Conservation (phyloP, 2,888 invertebrate genomes). For the Megalurothrips usitatus region DNA sequence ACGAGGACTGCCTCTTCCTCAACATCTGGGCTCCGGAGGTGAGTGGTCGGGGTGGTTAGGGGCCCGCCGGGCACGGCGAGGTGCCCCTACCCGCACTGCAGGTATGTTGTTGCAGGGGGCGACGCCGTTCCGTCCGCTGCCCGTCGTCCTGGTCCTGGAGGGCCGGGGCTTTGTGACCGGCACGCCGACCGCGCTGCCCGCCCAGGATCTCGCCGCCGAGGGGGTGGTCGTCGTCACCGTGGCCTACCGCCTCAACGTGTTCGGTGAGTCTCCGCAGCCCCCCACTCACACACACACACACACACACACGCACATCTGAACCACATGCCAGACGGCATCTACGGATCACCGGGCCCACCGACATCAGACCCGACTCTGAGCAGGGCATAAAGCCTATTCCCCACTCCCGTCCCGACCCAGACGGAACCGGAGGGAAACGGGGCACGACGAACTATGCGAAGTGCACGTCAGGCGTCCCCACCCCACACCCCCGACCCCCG, state of each 20-base stretch:
- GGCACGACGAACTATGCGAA: too few relatives aligned
- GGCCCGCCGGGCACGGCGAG: not conserved
- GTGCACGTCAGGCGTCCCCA: too few relatives aligned
- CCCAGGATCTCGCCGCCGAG: constrained; percentile 68
- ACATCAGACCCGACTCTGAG: too few relatives aligned
- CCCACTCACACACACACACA: too few relatives aligned
- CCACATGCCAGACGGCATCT: too few relatives aligned
- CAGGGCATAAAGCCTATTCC: too few relatives aligned
- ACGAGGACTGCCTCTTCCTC: constrained; percentile 83
- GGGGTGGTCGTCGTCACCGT: constrained; percentile 65
- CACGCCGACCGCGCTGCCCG: constrained; percentile 45
- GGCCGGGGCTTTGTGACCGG: constrained; percentile 54
- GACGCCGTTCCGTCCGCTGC: constrained; percentile 52
- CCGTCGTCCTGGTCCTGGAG: constrained; percentile 67
- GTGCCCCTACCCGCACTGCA: not conserved
- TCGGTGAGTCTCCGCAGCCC: too few relatives aligned
- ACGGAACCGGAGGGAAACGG: too few relatives aligned
- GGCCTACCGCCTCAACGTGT: constrained; percentile 65
- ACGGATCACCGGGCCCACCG: too few relatives aligned
- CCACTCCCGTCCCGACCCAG: too few relatives aligned
- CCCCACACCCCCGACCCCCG: too few relatives aligned
- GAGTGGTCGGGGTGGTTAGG: constrained; percentile 36
- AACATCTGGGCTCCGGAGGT: constrained; percentile 86
- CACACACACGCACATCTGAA: too few relatives aligned
- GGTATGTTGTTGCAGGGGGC: constrained; percentile 41